Percentiles rank a stretch among this genome's conserved stretches.
Evolutionary conservation across 2,888 invertebrate species (phyloP).

Genomic region (Pogonocherus hispidulus): DNA sequence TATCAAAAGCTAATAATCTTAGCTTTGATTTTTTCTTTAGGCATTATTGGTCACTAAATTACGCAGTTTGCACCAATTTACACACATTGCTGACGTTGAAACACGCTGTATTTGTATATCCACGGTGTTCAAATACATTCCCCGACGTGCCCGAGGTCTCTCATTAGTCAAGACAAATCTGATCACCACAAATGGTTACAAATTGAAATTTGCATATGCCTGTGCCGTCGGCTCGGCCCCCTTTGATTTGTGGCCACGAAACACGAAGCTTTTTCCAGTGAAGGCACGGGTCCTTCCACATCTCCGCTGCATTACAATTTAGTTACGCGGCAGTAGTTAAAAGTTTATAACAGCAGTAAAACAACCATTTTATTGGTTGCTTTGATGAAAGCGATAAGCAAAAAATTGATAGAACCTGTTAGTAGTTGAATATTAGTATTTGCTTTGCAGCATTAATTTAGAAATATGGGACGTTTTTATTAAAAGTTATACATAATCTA

Average conservation of each 20-base stretch:
- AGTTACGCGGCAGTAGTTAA: slow-evolving; percentile 13
- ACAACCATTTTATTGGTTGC: slow-evolving; percentile 7
- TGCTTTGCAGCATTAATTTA: background rate
- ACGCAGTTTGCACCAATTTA: too few relatives aligned
- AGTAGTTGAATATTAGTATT: slow-evolving; percentile 17
- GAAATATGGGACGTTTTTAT: slow-evolving; percentile 20
- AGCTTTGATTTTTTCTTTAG: too few relatives aligned
- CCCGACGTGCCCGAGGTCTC: background rate
- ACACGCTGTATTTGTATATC: too few relatives aligned
- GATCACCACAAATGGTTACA: background rate
- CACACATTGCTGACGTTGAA: too few relatives aligned
- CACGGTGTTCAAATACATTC: background rate
- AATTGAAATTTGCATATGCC: background rate
- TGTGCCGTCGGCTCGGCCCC: background rate
- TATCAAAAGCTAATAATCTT: too few relatives aligned
- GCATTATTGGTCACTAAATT: too few relatives aligned
- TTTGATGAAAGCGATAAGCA: slow-evolving; percentile 15
- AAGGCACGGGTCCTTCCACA: background rate
- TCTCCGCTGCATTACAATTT: slow-evolving; percentile 7
- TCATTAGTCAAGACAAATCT: background rate
- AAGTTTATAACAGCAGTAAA: slow-evolving; percentile 13
- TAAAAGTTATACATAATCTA: slow-evolving; percentile 17
- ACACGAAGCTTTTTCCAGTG: background rate
- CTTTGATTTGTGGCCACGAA: background rate
- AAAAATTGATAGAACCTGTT: slow-evolving; percentile 14